These are phyloP conservation scores for Odontamblyopus lacepedii DNA, from an alignment of 2,797 vertebrate species.

Conservation along the genomic window DNA sequence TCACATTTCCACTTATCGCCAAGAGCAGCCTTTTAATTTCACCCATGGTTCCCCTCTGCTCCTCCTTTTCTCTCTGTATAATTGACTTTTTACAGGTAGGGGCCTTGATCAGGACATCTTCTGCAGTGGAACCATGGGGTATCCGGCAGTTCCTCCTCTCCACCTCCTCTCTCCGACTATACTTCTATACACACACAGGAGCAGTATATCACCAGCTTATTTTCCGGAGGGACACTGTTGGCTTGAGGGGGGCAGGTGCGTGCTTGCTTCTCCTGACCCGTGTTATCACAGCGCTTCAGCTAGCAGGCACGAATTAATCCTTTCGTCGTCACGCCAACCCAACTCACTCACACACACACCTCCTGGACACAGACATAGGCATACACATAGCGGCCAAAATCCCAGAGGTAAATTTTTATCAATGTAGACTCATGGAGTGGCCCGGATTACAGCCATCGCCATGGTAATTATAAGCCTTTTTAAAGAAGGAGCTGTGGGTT, in stretches of 20 bases:
- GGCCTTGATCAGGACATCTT: constrained; percentile 53
- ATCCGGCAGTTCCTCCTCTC: constrained; percentile 13
- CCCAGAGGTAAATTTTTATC: constrained; percentile 55
- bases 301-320: constrained; percentile 66
- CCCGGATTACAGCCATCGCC: constrained; percentile 57
- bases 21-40: constrained; percentile 66
- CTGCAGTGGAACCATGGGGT: constrained; percentile 43
- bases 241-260: constrained; percentile 70
- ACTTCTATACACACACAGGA: not conserved
- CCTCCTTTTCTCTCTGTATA: constrained; percentile 35
- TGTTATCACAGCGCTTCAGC: constrained; percentile 71
- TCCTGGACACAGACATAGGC: constrained; percentile 38
- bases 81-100: constrained; percentile 62
- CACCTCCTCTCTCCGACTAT: constrained; percentile 11
- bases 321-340: constrained; percentile 35
- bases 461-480: constrained; percentile 73
- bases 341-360: constrained; percentile 33
- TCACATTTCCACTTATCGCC: constrained; percentile 46
- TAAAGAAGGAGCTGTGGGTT: constrained; percentile 53
- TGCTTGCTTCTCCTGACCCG: constrained; percentile 53
- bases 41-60: constrained; percentile 63
- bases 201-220: constrained; percentile 56
- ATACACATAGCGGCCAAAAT: constrained; percentile 35
- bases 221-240: constrained; percentile 51
- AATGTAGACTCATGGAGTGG: constrained; percentile 50